Evolutionary conservation across 2,797 vertebrate genomes (phyloP), one percentile per base, ranked within the genome.

Genomic region (Dipus sagitta): DNA sequence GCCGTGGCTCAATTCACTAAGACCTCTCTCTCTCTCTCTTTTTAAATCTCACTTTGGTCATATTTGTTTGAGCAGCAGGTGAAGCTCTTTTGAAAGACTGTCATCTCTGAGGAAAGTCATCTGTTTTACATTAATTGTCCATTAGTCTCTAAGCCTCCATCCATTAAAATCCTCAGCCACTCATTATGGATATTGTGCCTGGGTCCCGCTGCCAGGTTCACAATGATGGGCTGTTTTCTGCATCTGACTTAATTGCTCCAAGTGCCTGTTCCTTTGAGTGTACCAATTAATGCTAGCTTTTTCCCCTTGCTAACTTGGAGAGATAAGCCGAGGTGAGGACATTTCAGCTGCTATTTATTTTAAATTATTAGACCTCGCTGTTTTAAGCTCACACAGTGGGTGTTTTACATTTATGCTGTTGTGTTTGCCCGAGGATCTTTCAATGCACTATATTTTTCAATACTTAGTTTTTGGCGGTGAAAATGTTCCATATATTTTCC

Each of bases 41-140:
- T 83, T 82, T 81, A 58, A 85, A 64, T 86, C 88, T 84, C 80
- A 18, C 75, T 42, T 75, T 24, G 26, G 34, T 91, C 26, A 17
- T 68, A 54, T 94, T 95, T 92, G 87, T 93, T 94, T 64, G 90
- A 96, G 96, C 94, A 94, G 96, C 92, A 95, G 96, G 96, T 96
- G 93, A 95, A 94, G 79, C 7, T n/a, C 64, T 82, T 96, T 96
- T 97, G 72, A 92, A 86, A 94, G 90, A 75, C 96, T 88, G 95
- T 92, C 95, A 80, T 93, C 86, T 92, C 93, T 10, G 12, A 83
- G 88, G 95, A 86, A 96, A 95, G 95, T 96, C 92, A 62, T 96
- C 94, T 95, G 94, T 92, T 96, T 95, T 96, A 91, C 95, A 96
- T 96, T 96, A 97, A 96, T 94, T 92, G 96, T 96, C 94, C 96